These are phyloP conservation scores for Apostichopus parvimensis DNA, from an alignment of 35 echinoderm and acorn worm genomes.

Conservation along the genomic window DNA sequence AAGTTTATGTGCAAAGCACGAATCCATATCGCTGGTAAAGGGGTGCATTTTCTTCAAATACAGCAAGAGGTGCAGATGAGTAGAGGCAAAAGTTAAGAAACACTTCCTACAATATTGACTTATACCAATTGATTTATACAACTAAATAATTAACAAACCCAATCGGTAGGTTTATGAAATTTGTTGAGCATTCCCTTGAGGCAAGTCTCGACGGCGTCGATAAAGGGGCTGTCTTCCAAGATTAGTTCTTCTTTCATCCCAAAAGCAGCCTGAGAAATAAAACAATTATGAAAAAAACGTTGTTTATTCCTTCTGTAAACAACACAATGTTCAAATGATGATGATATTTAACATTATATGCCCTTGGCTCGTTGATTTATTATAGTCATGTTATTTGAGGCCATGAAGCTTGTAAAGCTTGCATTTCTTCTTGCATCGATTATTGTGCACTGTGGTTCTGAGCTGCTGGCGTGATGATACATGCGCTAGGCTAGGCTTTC, in stretches of 20 bases:
- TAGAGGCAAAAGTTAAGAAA: too few species aligned
- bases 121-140: too few species aligned
- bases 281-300: background rate
- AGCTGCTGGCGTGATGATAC: too few species aligned
- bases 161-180: background rate
- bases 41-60: too few species aligned
- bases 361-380: background rate
- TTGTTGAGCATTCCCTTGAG: background rate
- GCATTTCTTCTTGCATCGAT: too few species aligned
- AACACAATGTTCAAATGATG: background rate
- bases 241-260: conserved; percentile 15
- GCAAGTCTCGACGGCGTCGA: background rate
- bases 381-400: background rate
- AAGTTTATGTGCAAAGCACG: background rate
- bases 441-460: too few species aligned
- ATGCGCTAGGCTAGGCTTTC: too few species aligned
- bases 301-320: background rate
- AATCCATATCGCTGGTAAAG: too few species aligned
- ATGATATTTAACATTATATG: background rate
- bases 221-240: background rate
- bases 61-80: too few species aligned
- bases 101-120: background rate
- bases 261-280: background rate
- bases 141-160: background rate
- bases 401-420: background rate